Base-by-base conservation (phyloP, 2,888 invertebrate species). In the Spicauda simplicius region DNA sequence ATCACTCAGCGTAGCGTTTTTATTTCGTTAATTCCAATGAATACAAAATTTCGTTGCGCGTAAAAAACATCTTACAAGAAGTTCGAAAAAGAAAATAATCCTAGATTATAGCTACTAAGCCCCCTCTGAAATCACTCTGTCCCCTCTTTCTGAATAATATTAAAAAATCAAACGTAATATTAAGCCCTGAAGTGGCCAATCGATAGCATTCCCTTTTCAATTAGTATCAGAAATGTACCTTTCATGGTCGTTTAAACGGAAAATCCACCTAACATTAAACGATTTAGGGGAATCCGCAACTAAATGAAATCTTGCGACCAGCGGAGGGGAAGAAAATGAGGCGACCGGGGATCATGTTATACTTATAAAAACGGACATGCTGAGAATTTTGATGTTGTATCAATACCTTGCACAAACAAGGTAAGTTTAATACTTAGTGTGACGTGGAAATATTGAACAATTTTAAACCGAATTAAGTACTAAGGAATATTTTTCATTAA, bases 191-290 rank as follows among this genome's bases (percentile, higher is more conserved):
- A 72, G 68, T 52, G 73, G 74, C 77, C 76, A 84, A 87, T 88
- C 86, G 84, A 88, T 89, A 85, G 76, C 79, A 84, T 85, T 83
- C 82, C 80, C 70, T 79, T 82, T 90, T 88, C 89, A 90, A 91
- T 90, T 90, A 91, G 88, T 85, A 77, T 75, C 81, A 77, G 80
- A 85, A 90, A 90, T 87, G 88, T 88, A 87, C 87, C 85, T 88
- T 84, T 85, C 86, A 87, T 86, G 83, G 83, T 80, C 81, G 78
- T 80, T 82, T 81, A 80, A 77, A 72, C 78, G 82, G 83, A 87
- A 87, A 88, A 85, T 73, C 77, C 74, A 78, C 77, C 80, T 83
- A 82, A 87, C 86, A 89, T 87, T 86, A 86, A 90, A 83, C 87
- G 89, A 84, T 90, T 88, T 86, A 80, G 87, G 88, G 86, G 85